Conservation (phyloP, 1,140 invertebrate species). For the Drosophila simulans region DNA sequence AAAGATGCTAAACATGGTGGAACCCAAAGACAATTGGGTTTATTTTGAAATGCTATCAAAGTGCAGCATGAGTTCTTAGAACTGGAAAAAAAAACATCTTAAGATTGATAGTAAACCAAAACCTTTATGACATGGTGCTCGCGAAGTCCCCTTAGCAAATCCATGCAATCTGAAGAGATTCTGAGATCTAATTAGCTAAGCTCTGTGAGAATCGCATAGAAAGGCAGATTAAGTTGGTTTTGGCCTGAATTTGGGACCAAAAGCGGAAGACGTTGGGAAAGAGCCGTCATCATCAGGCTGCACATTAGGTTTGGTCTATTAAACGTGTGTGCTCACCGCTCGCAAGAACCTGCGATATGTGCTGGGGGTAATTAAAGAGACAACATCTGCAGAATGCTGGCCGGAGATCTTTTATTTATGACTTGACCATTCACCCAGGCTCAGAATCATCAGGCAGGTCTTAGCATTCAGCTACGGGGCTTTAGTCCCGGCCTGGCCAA, state of each 20-base stretch:
- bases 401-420: slow-evolving; percentile 68
- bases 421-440: slow-evolving; percentile 63
- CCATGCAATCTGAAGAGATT: too few relatives aligned
- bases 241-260: slow-evolving; percentile 37
- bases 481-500: slow-evolving; percentile 11
- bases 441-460: slow-evolving; percentile 1
- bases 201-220: slow-evolving; percentile 16
- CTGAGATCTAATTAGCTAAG: not conserved
- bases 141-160: not conserved
- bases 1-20: too few relatives aligned
- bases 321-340: slow-evolving; percentile 21
- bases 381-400: slow-evolving; percentile 68
- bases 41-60: too few relatives aligned
- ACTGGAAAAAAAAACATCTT: too few relatives aligned
- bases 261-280: slow-evolving; percentile 18
- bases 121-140: not conserved
- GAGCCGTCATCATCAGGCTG: slow-evolving; percentile 7
- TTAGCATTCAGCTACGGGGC: slow-evolving; percentile 1
- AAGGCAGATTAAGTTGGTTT: slow-evolving; percentile 4
- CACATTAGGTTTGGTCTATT: slow-evolving; percentile 45
- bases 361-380: slow-evolving; percentile 70
- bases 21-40: too few relatives aligned
- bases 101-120: not conserved
- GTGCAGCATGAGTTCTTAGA: too few relatives aligned
- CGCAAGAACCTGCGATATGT: slow-evolving; percentile 20